Percentiles rank a stretch among this genome's conserved stretches.
phyloP scores from a whole-genome alignment of 2,797 vertebrate genomes.

The Onychomys torridus region DNA sequence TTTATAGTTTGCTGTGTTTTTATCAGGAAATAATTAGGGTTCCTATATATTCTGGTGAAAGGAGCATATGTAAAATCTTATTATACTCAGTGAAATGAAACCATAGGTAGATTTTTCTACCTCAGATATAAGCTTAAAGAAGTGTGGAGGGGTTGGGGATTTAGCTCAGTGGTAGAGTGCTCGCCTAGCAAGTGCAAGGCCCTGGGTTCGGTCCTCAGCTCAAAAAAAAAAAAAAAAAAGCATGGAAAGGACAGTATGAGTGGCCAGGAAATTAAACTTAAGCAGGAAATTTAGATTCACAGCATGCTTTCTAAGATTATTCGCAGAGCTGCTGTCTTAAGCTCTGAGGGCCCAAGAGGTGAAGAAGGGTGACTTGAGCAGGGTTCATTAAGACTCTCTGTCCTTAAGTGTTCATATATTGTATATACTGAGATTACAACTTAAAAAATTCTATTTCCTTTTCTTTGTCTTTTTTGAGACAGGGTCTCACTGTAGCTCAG shows the following conservation, averaged over 20 bases:
- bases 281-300: neutral
- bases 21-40: slow-evolving; percentile 41
- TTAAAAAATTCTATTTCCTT: neutral
- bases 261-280: neutral
- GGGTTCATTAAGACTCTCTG: neutral
- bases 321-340: too few species aligned
- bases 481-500: neutral
- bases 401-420: neutral
- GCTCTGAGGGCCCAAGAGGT: neutral
- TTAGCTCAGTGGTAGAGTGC: too few species aligned
- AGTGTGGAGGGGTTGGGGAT: too few species aligned
- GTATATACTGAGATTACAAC: neutral
- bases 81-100: slow-evolving; percentile 4
- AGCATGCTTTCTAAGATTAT: neutral
- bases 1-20: slow-evolving; percentile 26
- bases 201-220: too few species aligned
- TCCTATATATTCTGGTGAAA: slow-evolving; percentile 15
- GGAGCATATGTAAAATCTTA: slow-evolving; percentile 25
- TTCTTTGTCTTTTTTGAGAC: neutral
- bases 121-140: neutral
- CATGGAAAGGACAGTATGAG: neutral
- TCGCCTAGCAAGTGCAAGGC: too few species aligned
- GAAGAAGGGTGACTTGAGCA: too few species aligned
- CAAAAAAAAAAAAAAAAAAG: too few species aligned
- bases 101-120: slow-evolving; percentile 12